Percentiles rank a stretch among this genome's conserved stretches.
Conservation (phyloP, 2,797 vertebrate species). For the Premnoplex brunnescens region DNA sequence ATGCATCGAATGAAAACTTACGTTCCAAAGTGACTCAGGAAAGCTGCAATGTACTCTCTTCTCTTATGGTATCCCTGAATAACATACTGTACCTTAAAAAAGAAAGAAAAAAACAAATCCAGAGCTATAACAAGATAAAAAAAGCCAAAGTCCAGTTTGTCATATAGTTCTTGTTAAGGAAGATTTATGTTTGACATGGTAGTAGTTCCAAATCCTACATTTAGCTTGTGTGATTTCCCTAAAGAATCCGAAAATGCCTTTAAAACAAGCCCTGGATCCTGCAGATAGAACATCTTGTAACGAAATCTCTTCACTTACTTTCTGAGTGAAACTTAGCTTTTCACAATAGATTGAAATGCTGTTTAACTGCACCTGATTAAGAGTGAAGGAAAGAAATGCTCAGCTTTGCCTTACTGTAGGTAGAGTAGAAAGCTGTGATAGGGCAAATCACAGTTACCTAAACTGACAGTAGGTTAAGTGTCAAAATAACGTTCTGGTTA, state of each 20-base stretch:
- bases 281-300: not conserved
- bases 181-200: not conserved
- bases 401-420: not conserved
- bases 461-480: not conserved
- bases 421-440: not conserved
- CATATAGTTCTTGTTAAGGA: not conserved
- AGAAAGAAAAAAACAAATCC: not conserved
- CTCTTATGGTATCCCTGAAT: slow-evolving; percentile 99
- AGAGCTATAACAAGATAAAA: slow-evolving; percentile 10
- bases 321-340: not conserved
- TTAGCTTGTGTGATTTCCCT: not conserved
- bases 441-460: not conserved
- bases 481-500: slow-evolving; percentile 13
- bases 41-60: slow-evolving; percentile 97
- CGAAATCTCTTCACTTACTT: not conserved
- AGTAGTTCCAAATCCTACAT: not conserved
- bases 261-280: not conserved
- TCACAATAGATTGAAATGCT: not conserved
- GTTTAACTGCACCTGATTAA: not conserved
- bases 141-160: not conserved
- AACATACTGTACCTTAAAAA: slow-evolving; percentile 93
- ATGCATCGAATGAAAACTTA: slow-evolving; percentile 75
- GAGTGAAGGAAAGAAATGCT: not conserved
- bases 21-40: slow-evolving; percentile 99
- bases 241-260: not conserved